Base-by-base conservation (phyloP, 2,113 vertebrate genomes). In the Aspidoscelis tigris region DNA sequence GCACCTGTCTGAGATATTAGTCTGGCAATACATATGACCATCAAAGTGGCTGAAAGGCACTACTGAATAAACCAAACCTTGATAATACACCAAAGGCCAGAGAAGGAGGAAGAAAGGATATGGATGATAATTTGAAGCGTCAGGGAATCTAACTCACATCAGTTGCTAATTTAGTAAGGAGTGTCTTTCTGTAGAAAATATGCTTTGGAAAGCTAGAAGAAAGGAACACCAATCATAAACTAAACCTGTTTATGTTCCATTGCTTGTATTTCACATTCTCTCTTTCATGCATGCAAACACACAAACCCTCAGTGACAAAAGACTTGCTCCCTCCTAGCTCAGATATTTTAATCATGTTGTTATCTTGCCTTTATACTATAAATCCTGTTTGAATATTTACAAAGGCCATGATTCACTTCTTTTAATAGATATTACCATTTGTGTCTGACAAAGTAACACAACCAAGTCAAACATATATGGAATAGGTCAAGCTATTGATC, bases 71-170 rank as follows among this genome's bases (percentile, higher is more conserved):
- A 90, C 89, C n/a, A 84, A 10, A 78, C 76, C 50, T 71, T 80
- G n/a, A 66, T 78, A 89, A 91, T 86, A 64, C 16, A 85, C 22
- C 44, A 10, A 85, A 74, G 64, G 80, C 18, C 83, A 44, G 33
- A 88, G 2, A 86, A 81, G 50, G 78, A 86, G 84, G 90, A 65
- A 33, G 82, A 64, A 74, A 84, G 39, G 14, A 16, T 77, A 58
- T 78, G 81, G 21, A 88, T 14, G 2, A 89, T 76, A 3, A 90
- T 66, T 8, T 55, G 82, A 87, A 76, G 80, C 87, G 78, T 87
- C 86, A 90, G 76, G 9, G 26, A 47, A 90, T 70, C 80, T 86
- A 78, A 86, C 44, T 47, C 10, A 87, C 76, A 87, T 80, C 83
- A 87, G 44, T 50, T 58, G 43, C n/a, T 87, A 7, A 79, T 86